Evolutionary conservation across 2,113 vertebrate genomes (phyloP).

Genomic region (Bombycilla garrulus): DNA sequence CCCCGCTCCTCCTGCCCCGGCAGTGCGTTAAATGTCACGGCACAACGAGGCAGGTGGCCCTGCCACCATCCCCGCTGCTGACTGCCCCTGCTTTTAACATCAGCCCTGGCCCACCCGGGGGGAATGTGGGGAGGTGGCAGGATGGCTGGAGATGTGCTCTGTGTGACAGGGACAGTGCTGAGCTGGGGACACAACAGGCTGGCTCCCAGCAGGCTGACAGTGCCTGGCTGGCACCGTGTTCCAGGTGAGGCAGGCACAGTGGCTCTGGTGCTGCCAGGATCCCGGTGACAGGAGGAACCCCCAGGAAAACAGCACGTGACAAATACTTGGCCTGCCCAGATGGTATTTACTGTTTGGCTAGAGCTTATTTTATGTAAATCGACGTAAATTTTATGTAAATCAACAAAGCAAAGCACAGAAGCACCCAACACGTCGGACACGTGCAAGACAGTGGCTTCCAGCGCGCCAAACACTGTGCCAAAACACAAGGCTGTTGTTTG

Average conservation of each 20-base stretch:
- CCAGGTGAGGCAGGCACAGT: neutral
- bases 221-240: accelerated
- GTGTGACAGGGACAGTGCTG: neutral
- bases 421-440: neutral
- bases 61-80: neutral
- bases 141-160: neutral
- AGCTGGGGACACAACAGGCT: neutral
- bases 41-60: conserved; percentile 70
- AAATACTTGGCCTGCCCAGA: neutral
- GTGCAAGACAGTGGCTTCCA: neutral
- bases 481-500: neutral
- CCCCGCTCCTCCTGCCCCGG: neutral
- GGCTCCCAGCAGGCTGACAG: neutral
- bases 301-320: neutral
- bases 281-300: neutral
- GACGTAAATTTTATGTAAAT: conserved; percentile 1
- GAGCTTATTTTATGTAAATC: conserved; percentile 8
- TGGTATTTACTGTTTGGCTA: conserved; percentile 14
- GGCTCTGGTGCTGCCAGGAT: neutral
- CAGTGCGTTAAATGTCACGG: conserved; percentile 65
- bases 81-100: neutral
- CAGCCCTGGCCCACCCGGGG: too few species aligned
- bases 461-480: accelerated
- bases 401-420: neutral
- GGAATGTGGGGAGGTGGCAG: neutral